A percentile compares a stretch with the other conserved stretches of the same genome.
These are phyloP conservation scores for Dysmachus trigonus DNA, from an alignment of 2,888 invertebrate genomes.

Conservation along the genomic window DNA sequence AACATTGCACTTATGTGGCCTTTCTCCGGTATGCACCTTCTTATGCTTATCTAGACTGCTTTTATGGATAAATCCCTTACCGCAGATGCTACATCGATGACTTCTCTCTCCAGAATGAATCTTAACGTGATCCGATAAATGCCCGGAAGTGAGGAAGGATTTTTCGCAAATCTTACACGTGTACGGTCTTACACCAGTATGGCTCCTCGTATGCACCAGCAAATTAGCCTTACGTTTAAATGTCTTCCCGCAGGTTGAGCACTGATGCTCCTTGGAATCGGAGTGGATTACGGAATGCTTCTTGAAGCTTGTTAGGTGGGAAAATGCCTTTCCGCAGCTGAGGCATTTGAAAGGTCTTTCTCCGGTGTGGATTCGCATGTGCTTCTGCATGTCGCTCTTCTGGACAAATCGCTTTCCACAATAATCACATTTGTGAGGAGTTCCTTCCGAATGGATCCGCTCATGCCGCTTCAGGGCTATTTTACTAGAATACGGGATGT, in stretches of 20 bases:
- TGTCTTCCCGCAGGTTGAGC: slow-evolving; percentile 43
- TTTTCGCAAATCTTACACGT: slow-evolving; percentile 43
- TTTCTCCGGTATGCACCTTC: slow-evolving; percentile 42
- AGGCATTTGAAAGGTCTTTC: slow-evolving; percentile 45
- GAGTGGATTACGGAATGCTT: slow-evolving; percentile 46
- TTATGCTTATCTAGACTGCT: slow-evolving; percentile 46
- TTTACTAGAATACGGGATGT: slow-evolving; percentile 38
- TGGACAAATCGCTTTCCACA: slow-evolving; percentile 47
- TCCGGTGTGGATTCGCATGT: slow-evolving; percentile 47
- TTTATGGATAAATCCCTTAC: slow-evolving; percentile 40
- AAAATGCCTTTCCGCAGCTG: slow-evolving; percentile 43
- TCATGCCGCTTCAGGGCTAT: slow-evolving; percentile 31
- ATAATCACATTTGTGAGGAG: slow-evolving; percentile 44
- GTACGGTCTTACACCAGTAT: slow-evolving; percentile 44
- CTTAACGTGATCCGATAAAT: slow-evolving; percentile 44
- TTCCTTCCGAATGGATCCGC: slow-evolving; percentile 42
- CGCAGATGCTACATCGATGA: slow-evolving; percentile 40
- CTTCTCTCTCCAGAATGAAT: slow-evolving; percentile 37
- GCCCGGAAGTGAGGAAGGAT: slow-evolving; percentile 42
- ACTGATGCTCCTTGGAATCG: slow-evolving; percentile 3
- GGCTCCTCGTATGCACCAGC: slow-evolving; percentile 42
- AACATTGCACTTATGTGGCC: slow-evolving; percentile 27
- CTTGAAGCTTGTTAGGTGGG: slow-evolving; percentile 34
- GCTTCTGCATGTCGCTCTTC: slow-evolving; percentile 41
- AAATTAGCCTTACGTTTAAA: slow-evolving; percentile 43